A percentile compares a stretch with the other conserved stretches of the same genome.
Conservation (phyloP, 2,797 vertebrate species). For the Anabacerthia variegaticeps region DNA sequence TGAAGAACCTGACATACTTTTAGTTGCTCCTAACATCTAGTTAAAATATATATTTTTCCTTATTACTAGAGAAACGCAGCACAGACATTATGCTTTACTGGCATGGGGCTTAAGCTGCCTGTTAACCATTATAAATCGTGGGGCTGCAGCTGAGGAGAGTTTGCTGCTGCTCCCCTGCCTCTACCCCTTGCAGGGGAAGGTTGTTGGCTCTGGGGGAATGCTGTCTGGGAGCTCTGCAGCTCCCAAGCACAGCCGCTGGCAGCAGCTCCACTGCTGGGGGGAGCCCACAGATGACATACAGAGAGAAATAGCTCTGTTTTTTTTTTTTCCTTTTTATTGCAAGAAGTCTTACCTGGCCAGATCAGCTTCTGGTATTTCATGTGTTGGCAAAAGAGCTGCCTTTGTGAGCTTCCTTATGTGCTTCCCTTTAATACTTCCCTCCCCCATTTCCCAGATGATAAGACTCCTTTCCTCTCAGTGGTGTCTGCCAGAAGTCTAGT, state of each 20-base stretch:
- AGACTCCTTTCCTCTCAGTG: background rate
- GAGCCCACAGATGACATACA: background rate
- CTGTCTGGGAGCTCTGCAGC: background rate
- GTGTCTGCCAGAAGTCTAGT: background rate
- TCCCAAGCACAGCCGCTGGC: background rate
- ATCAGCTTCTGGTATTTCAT: background rate
- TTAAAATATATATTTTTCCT: background rate
- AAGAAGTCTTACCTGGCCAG: background rate
- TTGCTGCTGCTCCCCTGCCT: background rate
- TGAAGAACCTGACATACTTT: background rate
- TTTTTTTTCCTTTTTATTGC: background rate
- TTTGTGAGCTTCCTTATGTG: background rate
- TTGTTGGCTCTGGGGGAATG: background rate
- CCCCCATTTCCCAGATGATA: background rate
- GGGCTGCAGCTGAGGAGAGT: background rate
- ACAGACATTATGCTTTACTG: background rate
- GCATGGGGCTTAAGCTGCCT: background rate
- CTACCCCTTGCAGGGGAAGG: background rate
- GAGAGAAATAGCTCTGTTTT: background rate
- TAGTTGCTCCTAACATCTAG: background rate
- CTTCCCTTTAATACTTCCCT: background rate
- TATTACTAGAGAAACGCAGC: background rate
- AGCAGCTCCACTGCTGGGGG: background rate
- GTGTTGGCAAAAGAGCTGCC: background rate
- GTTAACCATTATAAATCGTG: background rate